Percentiles rank a stretch among this genome's conserved stretches.
Evolutionary conservation across 2,113 vertebrate genomes (phyloP).

Genomic region (Crotalus tigris): DNA sequence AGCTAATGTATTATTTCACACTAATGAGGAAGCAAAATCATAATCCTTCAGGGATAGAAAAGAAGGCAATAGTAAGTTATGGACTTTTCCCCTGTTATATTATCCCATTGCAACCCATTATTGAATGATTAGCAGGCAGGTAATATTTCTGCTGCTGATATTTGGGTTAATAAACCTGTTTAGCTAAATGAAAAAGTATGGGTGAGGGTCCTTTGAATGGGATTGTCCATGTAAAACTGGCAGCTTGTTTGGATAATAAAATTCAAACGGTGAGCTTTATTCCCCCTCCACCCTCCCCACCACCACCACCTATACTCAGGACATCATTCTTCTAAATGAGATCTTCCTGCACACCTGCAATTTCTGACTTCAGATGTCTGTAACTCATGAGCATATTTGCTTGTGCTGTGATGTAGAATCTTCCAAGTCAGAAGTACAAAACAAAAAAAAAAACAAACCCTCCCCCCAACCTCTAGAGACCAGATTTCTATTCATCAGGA

Average conservation of each 20-base stretch:
- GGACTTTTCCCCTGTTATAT: constrained; percentile 9
- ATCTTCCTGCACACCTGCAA: neutral
- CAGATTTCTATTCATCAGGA: neutral
- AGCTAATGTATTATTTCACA: neutral
- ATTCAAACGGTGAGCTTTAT: neutral
- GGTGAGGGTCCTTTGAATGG: neutral
- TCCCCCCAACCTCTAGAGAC: neutral
- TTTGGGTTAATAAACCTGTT: constrained; percentile 10
- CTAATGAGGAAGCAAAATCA: constrained; percentile 9
- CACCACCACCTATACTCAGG: neutral
- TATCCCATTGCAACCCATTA: constrained; percentile 22
- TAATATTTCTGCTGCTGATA: constrained; percentile 10
- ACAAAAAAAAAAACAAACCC: no score
- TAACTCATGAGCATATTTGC: neutral
- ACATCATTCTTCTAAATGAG: neutral
- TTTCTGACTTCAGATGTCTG: neutral
- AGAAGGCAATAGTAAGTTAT: neutral
- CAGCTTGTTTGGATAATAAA: constrained; percentile 23
- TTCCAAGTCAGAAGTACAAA: neutral
- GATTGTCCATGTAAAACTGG: neutral
- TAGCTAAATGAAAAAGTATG: constrained; percentile 7
- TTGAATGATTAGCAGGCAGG: neutral
- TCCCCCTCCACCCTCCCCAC: no score
- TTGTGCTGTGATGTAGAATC: neutral
- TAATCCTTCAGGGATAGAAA: neutral